These are phyloP conservation scores for Ernsta delagoae DNA, from an alignment of 2,888 invertebrate genomes.

Conservation along the genomic window DNA sequence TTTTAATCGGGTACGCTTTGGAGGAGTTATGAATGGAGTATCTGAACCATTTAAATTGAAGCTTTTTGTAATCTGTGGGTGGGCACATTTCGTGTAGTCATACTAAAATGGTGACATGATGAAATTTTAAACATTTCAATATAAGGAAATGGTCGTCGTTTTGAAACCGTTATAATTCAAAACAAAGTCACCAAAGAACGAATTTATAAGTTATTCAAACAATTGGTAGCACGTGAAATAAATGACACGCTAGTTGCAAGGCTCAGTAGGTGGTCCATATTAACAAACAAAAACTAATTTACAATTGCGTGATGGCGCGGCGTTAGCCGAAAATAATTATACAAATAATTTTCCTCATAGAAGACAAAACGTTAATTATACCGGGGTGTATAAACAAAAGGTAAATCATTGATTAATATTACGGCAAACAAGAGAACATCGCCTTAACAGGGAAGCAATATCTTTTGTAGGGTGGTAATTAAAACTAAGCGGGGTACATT, in stretches of 20 bases:
- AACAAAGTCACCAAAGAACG: neutral
- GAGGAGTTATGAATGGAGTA: constrained; percentile 35
- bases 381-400: constrained; percentile 30
- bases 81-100: constrained; percentile 10
- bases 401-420: constrained; percentile 34
- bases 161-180: neutral
- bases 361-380: constrained; percentile 30
- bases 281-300: constrained; percentile 34
- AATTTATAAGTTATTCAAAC: constrained; percentile 12
- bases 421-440: constrained; percentile 40
- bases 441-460: constrained; percentile 54
- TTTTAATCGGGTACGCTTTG: constrained; percentile 32
- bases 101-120: neutral
- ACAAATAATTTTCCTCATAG: constrained; percentile 29
- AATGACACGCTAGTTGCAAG: constrained; percentile 21
- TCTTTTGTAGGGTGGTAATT: constrained; percentile 66
- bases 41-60: constrained; percentile 34
- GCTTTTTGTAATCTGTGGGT: constrained; percentile 24
- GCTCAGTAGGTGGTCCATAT: constrained; percentile 28
- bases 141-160: too few relatives aligned
- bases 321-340: constrained; percentile 30
- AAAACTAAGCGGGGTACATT: constrained; percentile 67
- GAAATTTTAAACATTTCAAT: neutral
- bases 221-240: constrained; percentile 13
- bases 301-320: constrained; percentile 22